Evolutionary conservation across 2,797 vertebrate genomes (phyloP).

Genomic region (Merluccius polli): DNA sequence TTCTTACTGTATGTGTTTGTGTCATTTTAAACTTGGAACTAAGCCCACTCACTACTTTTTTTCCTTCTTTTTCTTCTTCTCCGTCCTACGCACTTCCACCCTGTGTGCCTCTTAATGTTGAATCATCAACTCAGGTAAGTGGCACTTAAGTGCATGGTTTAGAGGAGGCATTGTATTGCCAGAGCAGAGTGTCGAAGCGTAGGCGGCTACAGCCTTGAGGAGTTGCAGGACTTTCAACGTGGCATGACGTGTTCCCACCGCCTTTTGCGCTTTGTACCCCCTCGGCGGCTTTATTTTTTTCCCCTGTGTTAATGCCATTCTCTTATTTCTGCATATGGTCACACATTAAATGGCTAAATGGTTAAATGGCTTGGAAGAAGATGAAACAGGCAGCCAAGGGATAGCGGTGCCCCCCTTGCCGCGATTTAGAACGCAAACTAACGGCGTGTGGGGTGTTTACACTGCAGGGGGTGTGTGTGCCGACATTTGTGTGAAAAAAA

Average conservation of each 20-base stretch:
- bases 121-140: slow-evolving; percentile 44
- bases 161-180: slow-evolving; percentile 28
- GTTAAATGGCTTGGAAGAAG: not conserved
- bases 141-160: slow-evolving; percentile 30
- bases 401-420: not conserved
- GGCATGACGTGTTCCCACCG: not conserved
- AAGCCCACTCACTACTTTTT: not conserved
- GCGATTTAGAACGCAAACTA: not conserved
- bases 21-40: not conserved
- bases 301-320: not conserved
- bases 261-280: not conserved
- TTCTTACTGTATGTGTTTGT: not conserved
- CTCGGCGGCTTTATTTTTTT: not conserved
- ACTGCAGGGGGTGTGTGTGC: not conserved
- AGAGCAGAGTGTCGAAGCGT: slow-evolving; percentile 36
- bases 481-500: not conserved
- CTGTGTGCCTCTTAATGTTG: slow-evolving; percentile 17
- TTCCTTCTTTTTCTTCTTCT: slow-evolving; percentile 6
- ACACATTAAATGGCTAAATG: too few species aligned
- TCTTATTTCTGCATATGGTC: not conserved
- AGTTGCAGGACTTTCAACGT: slow-evolving; percentile 17
- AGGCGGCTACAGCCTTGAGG: slow-evolving; percentile 37
- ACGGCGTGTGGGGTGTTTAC: not conserved
- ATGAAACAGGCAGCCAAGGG: not conserved
- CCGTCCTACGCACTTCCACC: slow-evolving; percentile 1